Conservation (phyloP, 2,888 invertebrate genomes). For the Ganaspis brasiliensis region DNA sequence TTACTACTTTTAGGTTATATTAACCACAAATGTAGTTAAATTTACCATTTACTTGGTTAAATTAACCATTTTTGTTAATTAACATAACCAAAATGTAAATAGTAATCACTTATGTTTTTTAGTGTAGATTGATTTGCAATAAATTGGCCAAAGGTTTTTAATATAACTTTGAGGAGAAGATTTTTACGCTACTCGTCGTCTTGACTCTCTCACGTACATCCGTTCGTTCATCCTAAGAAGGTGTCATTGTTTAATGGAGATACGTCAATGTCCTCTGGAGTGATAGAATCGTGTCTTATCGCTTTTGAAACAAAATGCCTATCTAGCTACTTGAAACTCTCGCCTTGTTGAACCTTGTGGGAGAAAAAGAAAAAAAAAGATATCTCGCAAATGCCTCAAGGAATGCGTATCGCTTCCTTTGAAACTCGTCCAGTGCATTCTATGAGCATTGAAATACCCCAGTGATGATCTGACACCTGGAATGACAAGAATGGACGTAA, state of each 20-base stretch:
- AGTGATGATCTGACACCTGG: conserved; percentile 21
- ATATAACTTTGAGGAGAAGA: too few relatives aligned
- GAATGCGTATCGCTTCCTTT: conserved; percentile 18
- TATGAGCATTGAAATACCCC: neutral
- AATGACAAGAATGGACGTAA: conserved; percentile 12
- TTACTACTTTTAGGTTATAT: too few relatives aligned
- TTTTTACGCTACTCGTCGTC: too few relatives aligned
- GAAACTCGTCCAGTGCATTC: conserved; percentile 3
- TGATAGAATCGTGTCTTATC: conserved; percentile 29
- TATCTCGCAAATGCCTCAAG: neutral
- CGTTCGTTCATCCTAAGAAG: conserved; percentile 20
- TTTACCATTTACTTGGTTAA: too few relatives aligned
- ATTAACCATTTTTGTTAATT: too few relatives aligned
- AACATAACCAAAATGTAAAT: too few relatives aligned
- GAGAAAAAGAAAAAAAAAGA: conserved; percentile 1
- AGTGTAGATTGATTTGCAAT: too few relatives aligned
- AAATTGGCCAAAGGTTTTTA: too few relatives aligned
- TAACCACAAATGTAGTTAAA: too few relatives aligned
- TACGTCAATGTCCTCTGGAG: conserved; percentile 12
- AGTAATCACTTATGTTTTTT: too few relatives aligned
- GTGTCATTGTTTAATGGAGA: conserved; percentile 18
- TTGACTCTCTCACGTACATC: conserved; percentile 24
- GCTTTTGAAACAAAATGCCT: conserved; percentile 4
- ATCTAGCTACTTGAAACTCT: neutral
- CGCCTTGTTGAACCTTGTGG: neutral